phyloP scores from a whole-genome alignment of 2,797 vertebrate species.

The Lerista edwardsae region DNA sequence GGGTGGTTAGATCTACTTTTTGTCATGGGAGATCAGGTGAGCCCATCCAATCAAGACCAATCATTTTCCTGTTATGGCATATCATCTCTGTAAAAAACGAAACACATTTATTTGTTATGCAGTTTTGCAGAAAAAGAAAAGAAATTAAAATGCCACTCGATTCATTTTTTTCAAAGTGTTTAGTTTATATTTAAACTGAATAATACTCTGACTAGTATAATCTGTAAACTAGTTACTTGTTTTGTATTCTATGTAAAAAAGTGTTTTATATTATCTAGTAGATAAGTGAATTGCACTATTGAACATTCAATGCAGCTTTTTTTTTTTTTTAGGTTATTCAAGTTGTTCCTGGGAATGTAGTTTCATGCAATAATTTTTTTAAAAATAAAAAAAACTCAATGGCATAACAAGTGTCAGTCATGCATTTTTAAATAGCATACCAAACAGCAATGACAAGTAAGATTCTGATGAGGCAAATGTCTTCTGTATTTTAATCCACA shows the following conservation, averaged over 20 bases:
- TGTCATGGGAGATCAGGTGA: background rate
- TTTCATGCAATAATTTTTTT: conserved; percentile 85
- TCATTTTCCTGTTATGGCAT: conserved; percentile 28
- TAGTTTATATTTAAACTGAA: conserved; percentile 70
- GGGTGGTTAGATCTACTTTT: background rate
- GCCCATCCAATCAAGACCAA: background rate
- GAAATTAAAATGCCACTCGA: conserved; percentile 51
- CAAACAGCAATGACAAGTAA: conserved; percentile 65
- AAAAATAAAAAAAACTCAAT: conserved; percentile 71
- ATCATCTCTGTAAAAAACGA: conserved; percentile 57
- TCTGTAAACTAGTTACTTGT: conserved; percentile 71
- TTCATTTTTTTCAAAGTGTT: conserved; percentile 64
- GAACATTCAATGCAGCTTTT: conserved; percentile 76
- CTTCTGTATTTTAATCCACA: conserved; percentile 77
- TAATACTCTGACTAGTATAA: conserved; percentile 70
- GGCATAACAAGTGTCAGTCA: conserved; percentile 69
- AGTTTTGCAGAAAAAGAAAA: conserved; percentile 46
- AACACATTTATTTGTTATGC: conserved; percentile 56
- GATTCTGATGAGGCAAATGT: conserved; percentile 63
- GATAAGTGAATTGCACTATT: conserved; percentile 82
- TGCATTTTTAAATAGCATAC: conserved; percentile 73
- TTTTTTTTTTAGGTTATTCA: conserved; percentile 75
- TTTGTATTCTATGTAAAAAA: conserved; percentile 78
- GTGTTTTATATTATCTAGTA: conserved; percentile 77
- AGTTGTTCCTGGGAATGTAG: conserved; percentile 78